Evolutionary conservation across 2,888 invertebrate species (phyloP).

Genomic region (Diploptera punctata): DNA sequence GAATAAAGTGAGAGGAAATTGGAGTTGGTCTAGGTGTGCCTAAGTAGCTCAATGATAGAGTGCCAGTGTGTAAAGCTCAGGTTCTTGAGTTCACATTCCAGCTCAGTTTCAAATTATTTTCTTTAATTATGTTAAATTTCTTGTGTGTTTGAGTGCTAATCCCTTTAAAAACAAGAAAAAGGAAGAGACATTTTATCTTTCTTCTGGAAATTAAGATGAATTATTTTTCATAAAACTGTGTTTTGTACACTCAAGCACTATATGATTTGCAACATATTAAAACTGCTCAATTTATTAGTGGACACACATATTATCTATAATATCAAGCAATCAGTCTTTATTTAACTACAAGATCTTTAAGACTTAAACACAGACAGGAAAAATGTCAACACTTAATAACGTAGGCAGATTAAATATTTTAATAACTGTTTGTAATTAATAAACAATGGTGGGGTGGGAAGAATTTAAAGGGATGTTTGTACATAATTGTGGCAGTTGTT

Average conservation of each 20-base stretch:
- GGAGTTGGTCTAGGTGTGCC: too few relatives aligned
- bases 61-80: too few relatives aligned
- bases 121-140: too few relatives aligned
- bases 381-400: background rate
- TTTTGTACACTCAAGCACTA: conserved; percentile 8
- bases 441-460: background rate
- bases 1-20: too few relatives aligned
- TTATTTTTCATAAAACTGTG: too few relatives aligned
- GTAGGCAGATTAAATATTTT: background rate
- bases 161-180: too few relatives aligned
- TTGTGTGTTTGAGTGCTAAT: too few relatives aligned
- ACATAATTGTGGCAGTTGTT: background rate
- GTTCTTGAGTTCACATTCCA: too few relatives aligned
- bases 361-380: conserved; percentile 16
- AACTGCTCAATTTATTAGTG: background rate
- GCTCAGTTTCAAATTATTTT: too few relatives aligned
- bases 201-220: too few relatives aligned
- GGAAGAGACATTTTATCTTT: too few relatives aligned
- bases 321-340: conserved; percentile 34
- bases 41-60: too few relatives aligned
- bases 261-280: background rate
- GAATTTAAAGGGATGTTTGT: background rate
- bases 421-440: background rate
- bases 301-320: conserved; percentile 14
- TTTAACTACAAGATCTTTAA: conserved; percentile 32